phyloP scores from a whole-genome alignment of 2,113 vertebrate species.

The Drymodes brunneopygia region DNA sequence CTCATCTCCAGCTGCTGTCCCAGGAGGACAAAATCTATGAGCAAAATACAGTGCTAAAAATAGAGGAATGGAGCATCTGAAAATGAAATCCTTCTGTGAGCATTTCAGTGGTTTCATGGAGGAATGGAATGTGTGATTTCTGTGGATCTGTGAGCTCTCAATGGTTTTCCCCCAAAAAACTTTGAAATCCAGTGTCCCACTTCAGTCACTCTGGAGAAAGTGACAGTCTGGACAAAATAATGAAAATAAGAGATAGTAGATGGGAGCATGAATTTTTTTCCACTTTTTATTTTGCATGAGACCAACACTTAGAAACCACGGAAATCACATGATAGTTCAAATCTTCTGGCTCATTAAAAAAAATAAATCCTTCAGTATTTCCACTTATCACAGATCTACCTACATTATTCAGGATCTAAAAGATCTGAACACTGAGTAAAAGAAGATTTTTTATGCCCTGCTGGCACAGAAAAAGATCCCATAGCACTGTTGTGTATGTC shows the following conservation, averaged over 20 bases:
- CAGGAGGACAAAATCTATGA: background rate
- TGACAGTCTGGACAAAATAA: background rate
- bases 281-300: background rate
- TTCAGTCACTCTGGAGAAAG: background rate
- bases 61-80: background rate
- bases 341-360: background rate
- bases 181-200: background rate
- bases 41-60: background rate
- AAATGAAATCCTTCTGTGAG: background rate
- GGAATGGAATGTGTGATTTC: background rate
- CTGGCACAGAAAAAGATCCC: background rate
- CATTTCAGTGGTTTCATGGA: background rate
- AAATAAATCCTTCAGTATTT: background rate
- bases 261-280: background rate
- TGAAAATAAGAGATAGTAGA: background rate
- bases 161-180: background rate
- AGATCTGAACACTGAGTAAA: background rate
- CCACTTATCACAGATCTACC: background rate
- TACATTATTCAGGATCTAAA: rapidly evolving
- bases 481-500: rapidly evolving
- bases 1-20: background rate
- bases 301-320: background rate
- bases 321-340: background rate
- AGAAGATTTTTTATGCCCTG: background rate
- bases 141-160: too few relatives aligned